Base-by-base conservation (phyloP, 2,113 vertebrate species). In the Dissostichus mawsoni region DNA sequence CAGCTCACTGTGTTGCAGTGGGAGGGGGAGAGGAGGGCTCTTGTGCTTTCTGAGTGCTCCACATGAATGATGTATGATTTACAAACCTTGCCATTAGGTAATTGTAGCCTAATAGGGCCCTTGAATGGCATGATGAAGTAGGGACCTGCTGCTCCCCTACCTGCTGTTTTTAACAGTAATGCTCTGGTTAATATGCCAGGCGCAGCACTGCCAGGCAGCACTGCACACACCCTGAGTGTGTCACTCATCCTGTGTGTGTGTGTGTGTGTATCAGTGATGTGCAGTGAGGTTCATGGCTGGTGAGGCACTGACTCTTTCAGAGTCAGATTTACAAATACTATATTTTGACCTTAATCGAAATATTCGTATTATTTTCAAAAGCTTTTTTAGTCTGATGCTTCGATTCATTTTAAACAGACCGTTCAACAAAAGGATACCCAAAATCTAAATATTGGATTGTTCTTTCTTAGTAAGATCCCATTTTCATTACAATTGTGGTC, bases 41-140 rank as follows among this genome's bases (percentile, higher is more conserved):
- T 52, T 64, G 64, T 78, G 61, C 61, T 33, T 62, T 68, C 57
- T 14, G 41, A 81, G 69, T 85, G 83, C 78, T 86, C 86, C 69
- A 67, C 85, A 92, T 93, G 88, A 93, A 93, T 94, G 93, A 95
- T 93, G 90, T 90, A 94, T 94, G 93, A 90, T 92, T 92, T 92
- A 92, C 89, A 90, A 92, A 88, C 83, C 80, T 90, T 92, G 89
- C 89, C 92, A 92, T 94, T 93, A 92, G 92, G 90, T 93, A 94
- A 94, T 94, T 94, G 90, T 92, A 84, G 89, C 78, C 85, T 94
- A 94, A 94, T 93, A 91, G 92, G 85, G 84, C 76, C 80, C 88
- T 89, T 90, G 91, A 94, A 94, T 91, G 80, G 84, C 81, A 85
- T 93, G 87, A 92, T 92, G 92, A 94, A 94, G 92, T 91, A 80